Base-by-base conservation (phyloP, 2,797 vertebrate genomes). In the Coendou prehensilis region DNA sequence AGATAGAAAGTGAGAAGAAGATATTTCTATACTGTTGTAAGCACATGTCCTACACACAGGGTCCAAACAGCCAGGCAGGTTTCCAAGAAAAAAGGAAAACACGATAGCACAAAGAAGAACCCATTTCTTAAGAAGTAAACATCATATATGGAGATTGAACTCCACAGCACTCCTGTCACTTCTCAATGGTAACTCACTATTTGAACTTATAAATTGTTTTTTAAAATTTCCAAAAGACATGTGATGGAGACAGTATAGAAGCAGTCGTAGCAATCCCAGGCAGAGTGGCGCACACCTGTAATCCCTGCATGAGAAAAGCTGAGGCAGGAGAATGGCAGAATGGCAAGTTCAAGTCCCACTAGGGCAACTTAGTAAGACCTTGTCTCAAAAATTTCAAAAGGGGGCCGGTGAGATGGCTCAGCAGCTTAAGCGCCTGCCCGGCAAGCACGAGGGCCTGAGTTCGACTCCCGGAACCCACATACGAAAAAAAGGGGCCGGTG, bases 21-120 rank as follows among this genome's bases (percentile, higher is more conserved):
- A 10, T 84, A 63, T 28, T 79, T 78, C 76, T 93, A 50, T 69
- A 78, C n/a, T 37, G 15, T 63, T 57, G 79, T 86, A 79, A 50
- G 71, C n/a, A 87, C 18, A 80, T 20, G 57, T 54, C 15, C n/a
- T 23, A n/a, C 54, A 37, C 0, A n/a, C 15, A 75, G 2, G 3
- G 2, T 57, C 52, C 57, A 37, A 76, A 82, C 5, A 47, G 71
- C 33, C 73, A 82, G 14, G 33, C 28, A 57, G 18, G 5, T 57
- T 85, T n/a, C 86, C 88, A 89, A 23, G 69, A 91, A 61, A 18
- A 54, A 87, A 54, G 33, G 47, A 93, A 89, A 84, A 91, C 13
- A 28, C 20, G 4, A 11, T 17, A 79, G 63, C 75, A 89, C 17
- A 80, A 87, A 79, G 61, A 15, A 92, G 30, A 89, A 59, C 14